These are phyloP conservation scores for Temnothorax unifasciatus DNA, from an alignment of 2,888 invertebrate species.

Conservation along the genomic window DNA sequence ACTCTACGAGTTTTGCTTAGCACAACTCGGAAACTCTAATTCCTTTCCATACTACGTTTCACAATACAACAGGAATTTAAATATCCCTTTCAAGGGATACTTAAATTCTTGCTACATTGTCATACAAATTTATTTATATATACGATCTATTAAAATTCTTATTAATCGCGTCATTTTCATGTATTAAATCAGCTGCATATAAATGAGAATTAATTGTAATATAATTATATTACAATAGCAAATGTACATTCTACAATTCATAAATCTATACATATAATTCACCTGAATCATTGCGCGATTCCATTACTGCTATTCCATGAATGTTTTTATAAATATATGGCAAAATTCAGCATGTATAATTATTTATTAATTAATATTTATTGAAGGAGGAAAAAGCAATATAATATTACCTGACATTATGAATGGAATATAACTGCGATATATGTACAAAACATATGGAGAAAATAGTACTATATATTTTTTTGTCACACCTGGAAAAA, in stretches of 20 bases:
- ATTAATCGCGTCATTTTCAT: not conserved
- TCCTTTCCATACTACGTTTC: not conserved
- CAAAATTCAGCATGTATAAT: not conserved
- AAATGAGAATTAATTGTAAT: constrained; percentile 25
- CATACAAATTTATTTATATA: not conserved
- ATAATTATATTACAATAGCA: constrained; percentile 1
- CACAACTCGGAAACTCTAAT: not conserved
- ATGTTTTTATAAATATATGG: not conserved
- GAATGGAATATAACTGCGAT: not conserved
- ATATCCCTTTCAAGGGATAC: not conserved
- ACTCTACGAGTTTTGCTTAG: not conserved
- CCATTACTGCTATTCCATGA: not conserved
- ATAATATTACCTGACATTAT: constrained; percentile 11
- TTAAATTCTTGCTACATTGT: not conserved
- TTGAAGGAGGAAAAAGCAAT: not conserved
- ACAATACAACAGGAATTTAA: not conserved
- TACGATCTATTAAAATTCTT: not conserved
- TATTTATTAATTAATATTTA: constrained; percentile 10
- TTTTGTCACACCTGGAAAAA: not conserved
- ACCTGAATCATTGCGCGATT: not conserved
- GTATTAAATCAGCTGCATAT: not conserved
- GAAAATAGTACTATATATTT: no score
- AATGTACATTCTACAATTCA: not conserved
- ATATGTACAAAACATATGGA: not conserved
- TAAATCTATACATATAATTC: not conserved